Conservation (phyloP, 2,797 vertebrate genomes). For the Octomys mimax region DNA sequence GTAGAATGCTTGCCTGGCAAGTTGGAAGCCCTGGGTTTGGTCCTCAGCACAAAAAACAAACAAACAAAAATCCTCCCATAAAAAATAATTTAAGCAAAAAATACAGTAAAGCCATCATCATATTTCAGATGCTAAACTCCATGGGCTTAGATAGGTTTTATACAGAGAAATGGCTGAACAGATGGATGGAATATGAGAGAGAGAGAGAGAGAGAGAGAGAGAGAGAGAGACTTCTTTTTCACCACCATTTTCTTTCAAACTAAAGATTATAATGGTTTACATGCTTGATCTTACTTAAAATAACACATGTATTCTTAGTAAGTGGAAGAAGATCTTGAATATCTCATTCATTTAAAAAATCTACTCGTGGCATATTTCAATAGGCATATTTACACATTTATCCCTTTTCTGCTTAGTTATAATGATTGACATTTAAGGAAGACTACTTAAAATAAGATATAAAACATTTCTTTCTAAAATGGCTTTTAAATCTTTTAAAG, state of each 20-base stretch:
- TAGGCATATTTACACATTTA: constrained; percentile 39
- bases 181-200: neutral
- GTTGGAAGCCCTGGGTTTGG: too few species aligned
- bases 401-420: neutral
- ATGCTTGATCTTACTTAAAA: neutral
- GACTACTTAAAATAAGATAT: neutral
- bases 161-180: rapidly evolving
- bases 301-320: neutral
- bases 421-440: neutral
- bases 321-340: constrained; percentile 6
- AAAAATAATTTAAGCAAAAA: too few species aligned
- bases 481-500: neutral
- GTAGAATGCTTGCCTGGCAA: too few species aligned
- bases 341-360: constrained; percentile 22
- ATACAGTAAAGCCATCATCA: neutral
- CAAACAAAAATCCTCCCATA: too few species aligned
- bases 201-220: neutral
- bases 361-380: neutral
- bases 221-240: neutral
- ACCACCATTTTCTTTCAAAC: neutral
- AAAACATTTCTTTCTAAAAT: constrained; percentile 1
- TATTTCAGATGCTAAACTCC: constrained; percentile 65
- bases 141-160: neutral
- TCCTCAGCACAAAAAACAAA: too few species aligned
- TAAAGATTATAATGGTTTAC: neutral